Percentiles rank a stretch among this genome's conserved stretches.
Conservation (phyloP, 23 tunicate species). For the Styela plicata region DNA sequence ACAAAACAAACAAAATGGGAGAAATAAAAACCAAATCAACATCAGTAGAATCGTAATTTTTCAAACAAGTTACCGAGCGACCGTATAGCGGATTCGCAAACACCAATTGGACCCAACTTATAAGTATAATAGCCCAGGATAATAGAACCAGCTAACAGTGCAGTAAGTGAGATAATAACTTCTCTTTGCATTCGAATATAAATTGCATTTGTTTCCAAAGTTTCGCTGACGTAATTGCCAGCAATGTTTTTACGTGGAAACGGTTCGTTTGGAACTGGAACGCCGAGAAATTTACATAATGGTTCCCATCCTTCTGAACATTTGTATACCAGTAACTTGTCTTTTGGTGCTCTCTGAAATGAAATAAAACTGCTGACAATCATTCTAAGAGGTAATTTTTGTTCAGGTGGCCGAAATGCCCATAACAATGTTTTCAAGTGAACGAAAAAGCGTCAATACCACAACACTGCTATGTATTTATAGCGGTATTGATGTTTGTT, state of each 20-base stretch:
- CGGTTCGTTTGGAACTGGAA: constrained; percentile 32
- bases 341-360: constrained; percentile 36
- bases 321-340: constrained; percentile 33
- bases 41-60: no score
- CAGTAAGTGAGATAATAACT: background rate
- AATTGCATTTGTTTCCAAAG: constrained; percentile 18
- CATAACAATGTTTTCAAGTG: background rate
- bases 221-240: constrained; percentile 25
- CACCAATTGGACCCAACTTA: constrained; percentile 1
- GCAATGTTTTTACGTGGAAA: constrained; percentile 38
- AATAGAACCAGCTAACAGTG: background rate
- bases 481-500: no score
- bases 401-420: no score
- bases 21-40: no score
- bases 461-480: no score
- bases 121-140: background rate
- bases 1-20: no score
- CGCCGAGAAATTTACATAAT: constrained; percentile 36
- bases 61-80: background rate
- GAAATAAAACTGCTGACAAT: background rate
- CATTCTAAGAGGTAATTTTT: background rate
- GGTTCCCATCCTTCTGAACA: constrained; percentile 52
- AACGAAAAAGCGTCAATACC: background rate
- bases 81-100: background rate
- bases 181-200: constrained; percentile 33